These are phyloP conservation scores for Equus quagga DNA, from an alignment of 2,113 vertebrate genomes.

Conservation along the genomic window DNA sequence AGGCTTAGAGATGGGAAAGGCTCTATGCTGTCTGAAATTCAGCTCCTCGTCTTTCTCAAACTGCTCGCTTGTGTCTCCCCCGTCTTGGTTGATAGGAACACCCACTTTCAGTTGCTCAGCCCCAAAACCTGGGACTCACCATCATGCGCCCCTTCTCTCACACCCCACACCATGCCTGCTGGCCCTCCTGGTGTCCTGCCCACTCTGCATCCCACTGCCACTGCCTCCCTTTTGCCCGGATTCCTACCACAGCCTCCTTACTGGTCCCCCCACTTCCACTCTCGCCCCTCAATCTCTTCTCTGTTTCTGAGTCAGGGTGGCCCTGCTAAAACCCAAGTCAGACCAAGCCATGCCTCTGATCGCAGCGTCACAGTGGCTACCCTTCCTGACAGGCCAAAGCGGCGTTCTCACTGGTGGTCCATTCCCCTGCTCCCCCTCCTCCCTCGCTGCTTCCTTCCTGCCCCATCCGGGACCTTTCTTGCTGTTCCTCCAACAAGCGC, in stretches of 20 bases:
- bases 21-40: not conserved
- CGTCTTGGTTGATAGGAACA: fast-evolving
- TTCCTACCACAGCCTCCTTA: not conserved
- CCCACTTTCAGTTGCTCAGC: not conserved
- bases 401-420: not conserved
- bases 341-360: not conserved
- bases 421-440: too few relatives aligned
- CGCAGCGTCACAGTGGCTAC: not conserved
- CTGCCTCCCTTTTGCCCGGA: not conserved
- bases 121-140: not conserved
- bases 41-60: not conserved
- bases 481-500: not conserved
- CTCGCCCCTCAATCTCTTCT: not conserved
- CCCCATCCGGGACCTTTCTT: not conserved
- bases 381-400: not conserved
- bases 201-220: fast-evolving
- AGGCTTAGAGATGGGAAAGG: not conserved
- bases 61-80: not conserved
- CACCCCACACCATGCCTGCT: fast-evolving
- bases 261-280: not conserved
- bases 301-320: not conserved
- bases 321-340: not conserved
- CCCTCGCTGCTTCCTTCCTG: too few relatives aligned
- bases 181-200: not conserved
- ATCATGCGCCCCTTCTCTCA: fast-evolving